Percentiles rank a stretch among this genome's conserved stretches.
Evolutionary conservation across 2,797 vertebrate species (phyloP).

Genomic region (Rhynchonycteris naso): DNA sequence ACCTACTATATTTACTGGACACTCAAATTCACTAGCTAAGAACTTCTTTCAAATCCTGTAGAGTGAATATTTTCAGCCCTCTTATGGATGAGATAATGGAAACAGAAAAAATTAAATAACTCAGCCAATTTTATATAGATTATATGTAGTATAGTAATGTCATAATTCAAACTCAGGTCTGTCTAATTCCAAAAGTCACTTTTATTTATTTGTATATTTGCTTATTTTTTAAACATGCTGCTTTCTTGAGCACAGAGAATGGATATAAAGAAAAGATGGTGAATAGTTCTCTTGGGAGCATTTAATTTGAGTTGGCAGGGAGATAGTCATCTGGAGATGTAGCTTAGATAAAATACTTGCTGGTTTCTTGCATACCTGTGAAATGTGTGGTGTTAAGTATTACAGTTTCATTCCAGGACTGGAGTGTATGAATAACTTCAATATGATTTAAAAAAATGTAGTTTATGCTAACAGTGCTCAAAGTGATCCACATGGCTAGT

Average conservation of each 20-base stretch:
- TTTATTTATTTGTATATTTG: constrained; percentile 47
- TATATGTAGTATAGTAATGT: not conserved
- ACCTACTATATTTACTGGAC: not conserved
- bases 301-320: constrained; percentile 48
- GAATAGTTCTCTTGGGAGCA: not conserved
- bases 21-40: not conserved
- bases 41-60: not conserved
- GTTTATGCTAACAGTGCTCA: not conserved
- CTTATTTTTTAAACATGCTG: constrained; percentile 1
- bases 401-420: not conserved
- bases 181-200: not conserved
- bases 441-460: constrained; percentile 2
- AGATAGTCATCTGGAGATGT: constrained; percentile 35
- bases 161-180: not conserved
- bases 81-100: not conserved
- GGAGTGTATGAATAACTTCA: not conserved
- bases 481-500: not conserved
- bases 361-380: not conserved
- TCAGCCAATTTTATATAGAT: not conserved
- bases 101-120: not conserved
- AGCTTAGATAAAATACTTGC: not conserved
- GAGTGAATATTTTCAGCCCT: not conserved
- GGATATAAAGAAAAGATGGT: not conserved
- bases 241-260: not conserved
- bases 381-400: not conserved